A percentile compares a stretch with the other conserved stretches of the same genome.
Conservation (phyloP, 1,140 invertebrate genomes). For the Stratiolaelaps scimitus region DNA sequence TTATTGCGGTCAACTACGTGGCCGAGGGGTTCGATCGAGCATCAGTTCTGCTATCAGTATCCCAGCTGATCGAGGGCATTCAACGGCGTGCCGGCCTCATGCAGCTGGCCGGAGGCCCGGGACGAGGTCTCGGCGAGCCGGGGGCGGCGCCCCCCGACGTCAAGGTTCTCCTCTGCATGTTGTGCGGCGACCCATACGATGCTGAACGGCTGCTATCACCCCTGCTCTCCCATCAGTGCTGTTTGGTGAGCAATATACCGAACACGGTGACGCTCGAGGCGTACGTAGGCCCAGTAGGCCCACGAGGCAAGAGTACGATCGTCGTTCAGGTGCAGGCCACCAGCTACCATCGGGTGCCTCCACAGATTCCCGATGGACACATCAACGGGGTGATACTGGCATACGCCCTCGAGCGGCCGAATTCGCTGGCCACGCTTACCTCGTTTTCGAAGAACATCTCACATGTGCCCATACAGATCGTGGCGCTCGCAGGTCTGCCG, state of each 20-base stretch:
- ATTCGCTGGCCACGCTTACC: slow-evolving; percentile 78
- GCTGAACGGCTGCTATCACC: slow-evolving; percentile 78
- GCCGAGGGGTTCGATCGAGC: slow-evolving; percentile 42
- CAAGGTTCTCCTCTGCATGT: slow-evolving; percentile 83
- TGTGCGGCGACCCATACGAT: slow-evolving; percentile 87
- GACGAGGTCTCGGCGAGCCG: slow-evolving; percentile 50
- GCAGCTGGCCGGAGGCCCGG: slow-evolving; percentile 52
- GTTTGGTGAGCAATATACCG: slow-evolving; percentile 63
- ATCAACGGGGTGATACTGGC: slow-evolving; percentile 92
- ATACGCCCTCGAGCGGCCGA: slow-evolving; percentile 86
- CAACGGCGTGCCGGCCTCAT: slow-evolving; percentile 56
- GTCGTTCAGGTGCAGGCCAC: slow-evolving; percentile 78
- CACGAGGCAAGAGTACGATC: slow-evolving; percentile 36
- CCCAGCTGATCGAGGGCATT: slow-evolving; percentile 56
- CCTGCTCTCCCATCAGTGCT: slow-evolving; percentile 69
- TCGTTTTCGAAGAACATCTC: slow-evolving; percentile 88
- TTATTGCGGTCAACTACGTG: slow-evolving; percentile 62
- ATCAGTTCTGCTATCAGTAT: slow-evolving; percentile 33
- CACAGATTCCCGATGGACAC: slow-evolving; percentile 68
- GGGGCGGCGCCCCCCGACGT: slow-evolving; percentile 59
- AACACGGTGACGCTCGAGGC: slow-evolving; percentile 78
- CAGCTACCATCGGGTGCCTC: slow-evolving; percentile 85
- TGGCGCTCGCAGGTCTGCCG: slow-evolving; percentile 72
- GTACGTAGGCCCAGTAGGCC: slow-evolving; percentile 72
- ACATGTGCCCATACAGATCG: slow-evolving; percentile 83